Evolutionary conservation across 2,797 vertebrate species (phyloP), one percentile per base, ranked within the genome.

Genomic region (Hypotaenidia philippensis): DNA sequence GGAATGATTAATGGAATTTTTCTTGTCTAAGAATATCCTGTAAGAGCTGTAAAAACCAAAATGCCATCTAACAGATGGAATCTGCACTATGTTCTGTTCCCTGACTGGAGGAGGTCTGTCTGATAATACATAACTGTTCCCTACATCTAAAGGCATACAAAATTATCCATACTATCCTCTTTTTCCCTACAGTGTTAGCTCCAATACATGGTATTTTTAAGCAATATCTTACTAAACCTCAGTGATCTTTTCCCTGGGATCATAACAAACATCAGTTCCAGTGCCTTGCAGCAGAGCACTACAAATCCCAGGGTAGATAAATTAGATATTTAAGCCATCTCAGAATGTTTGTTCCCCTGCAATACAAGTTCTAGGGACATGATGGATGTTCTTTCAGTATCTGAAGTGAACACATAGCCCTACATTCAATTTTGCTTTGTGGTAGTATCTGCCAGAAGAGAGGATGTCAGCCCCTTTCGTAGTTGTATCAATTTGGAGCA

Each of bases 1-100:
- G n/a, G 83, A 91, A 68, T 85, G 32, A 85, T 85, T 82, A 93
- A 89, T 63, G 59, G 34, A 68, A 76, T 87, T 94, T 50, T 82
- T 91, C 47, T 91, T 89, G 93, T 76, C 60, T 88, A 74, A 90
- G 41, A 83, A 80, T 83, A 85, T 72, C 50, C 22, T 88, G 2
- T 32, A 74, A 88, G 64, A 77, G 15, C 77, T 80, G 61, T 90
- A 60, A 95, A 94, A 41, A 90, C 41, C 19, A 40, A 85, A 91
- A 91, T 69, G 41, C 41, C 47, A 44, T 64, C 76, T 68, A 94
- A 65, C 36, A 79, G 68, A 72, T 76, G 40, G 75, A 32, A 64
- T 84, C 78, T 87, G 40, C 36, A 34, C 52, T 93, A 32, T 32
- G 18, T 64, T 29, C 34, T 56, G 13, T 72, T 83, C 41, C 26